Evolutionary conservation across 2,797 vertebrate species (phyloP).

Genomic region (Gadopsis bispinosus): DNA sequence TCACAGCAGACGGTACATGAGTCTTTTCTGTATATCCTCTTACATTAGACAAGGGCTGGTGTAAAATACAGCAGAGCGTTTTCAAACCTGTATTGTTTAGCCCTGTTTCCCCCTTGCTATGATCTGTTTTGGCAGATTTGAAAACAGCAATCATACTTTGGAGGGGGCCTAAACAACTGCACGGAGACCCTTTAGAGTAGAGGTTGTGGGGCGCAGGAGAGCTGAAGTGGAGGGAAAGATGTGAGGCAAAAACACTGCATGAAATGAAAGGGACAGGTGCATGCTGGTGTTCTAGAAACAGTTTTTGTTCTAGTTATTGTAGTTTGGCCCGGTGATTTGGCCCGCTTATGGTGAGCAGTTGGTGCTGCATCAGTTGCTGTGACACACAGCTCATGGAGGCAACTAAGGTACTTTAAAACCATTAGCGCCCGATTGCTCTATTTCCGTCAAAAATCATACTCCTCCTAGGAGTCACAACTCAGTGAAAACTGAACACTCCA

Average conservation of each 20-base stretch:
- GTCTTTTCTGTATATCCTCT: neutral
- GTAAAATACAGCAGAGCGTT: neutral
- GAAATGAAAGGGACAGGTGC: neutral
- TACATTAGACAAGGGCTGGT: neutral
- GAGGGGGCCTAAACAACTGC: neutral
- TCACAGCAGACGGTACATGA: neutral
- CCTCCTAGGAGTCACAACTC: too few relatives aligned
- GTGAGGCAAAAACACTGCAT: neutral
- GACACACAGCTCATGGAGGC: neutral
- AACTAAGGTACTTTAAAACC: neutral
- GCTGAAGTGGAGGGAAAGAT: neutral
- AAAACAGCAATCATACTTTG: neutral
- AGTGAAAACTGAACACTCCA: neutral
- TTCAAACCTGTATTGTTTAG: neutral
- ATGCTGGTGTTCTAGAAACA: neutral
- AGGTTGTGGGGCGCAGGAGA: neutral
- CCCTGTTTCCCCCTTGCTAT: neutral
- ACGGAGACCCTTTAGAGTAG: neutral
- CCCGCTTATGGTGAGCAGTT: neutral
- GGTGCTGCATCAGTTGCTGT: neutral
- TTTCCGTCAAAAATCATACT: too few relatives aligned
- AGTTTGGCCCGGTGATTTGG: neutral
- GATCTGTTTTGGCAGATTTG: neutral
- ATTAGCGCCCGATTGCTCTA: accelerated
- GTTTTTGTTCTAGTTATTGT: neutral